Conservation (phyloP, 1,140 invertebrate genomes). For the Leptinotarsa defecta region DNA sequence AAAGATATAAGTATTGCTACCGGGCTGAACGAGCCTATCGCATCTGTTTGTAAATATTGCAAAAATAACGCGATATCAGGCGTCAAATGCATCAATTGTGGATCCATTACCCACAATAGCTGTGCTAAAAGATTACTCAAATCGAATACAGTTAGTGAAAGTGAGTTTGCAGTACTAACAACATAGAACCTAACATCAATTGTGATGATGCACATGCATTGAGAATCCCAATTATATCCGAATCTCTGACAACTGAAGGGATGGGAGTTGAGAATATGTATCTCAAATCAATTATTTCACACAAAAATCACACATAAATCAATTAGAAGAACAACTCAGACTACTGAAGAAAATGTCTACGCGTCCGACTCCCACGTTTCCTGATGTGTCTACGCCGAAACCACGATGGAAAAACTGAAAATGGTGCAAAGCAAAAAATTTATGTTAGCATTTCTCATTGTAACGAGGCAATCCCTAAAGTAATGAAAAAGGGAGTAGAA, state of each 20-base stretch:
- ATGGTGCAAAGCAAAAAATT: too few relatives aligned
- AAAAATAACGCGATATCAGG: background rate
- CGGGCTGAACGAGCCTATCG: too few relatives aligned
- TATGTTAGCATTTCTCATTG: too few relatives aligned
- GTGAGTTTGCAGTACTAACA: background rate
- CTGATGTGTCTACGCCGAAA: too few relatives aligned
- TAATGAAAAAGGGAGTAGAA: too few relatives aligned
- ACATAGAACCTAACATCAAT: background rate
- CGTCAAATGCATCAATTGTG: background rate
- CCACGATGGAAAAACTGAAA: too few relatives aligned
- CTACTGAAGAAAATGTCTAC: background rate
- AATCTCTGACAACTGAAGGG: background rate
- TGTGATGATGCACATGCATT: background rate
- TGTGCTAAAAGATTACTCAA: background rate
- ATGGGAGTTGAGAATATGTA: background rate
- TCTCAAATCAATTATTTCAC: background rate
- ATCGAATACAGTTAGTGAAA: background rate
- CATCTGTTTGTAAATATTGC: background rate
- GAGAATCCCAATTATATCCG: background rate
- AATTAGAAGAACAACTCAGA: background rate
- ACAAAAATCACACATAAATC: background rate
- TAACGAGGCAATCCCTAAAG: too few relatives aligned
- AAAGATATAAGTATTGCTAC: too few relatives aligned
- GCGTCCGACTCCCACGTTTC: background rate
- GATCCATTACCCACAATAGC: background rate